A percentile compares a stretch with the other conserved stretches of the same genome.
phyloP scores from a whole-genome alignment of 2,888 invertebrate genomes.

The Pseudococcus longispinus region DNA sequence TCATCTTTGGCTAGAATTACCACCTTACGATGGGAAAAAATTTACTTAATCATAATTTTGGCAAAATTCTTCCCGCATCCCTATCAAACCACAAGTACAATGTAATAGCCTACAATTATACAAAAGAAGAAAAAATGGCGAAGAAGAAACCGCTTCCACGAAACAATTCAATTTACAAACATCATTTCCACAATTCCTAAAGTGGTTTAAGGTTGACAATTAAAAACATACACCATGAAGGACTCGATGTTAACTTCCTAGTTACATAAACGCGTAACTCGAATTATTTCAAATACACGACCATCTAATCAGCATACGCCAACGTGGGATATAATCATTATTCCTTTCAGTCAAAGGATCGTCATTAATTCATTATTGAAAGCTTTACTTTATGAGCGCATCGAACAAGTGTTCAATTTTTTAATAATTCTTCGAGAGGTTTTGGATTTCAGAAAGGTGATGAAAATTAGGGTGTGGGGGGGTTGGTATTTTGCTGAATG shows the following conservation, averaged over 20 bases:
- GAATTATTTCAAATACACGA: conserved; percentile 27
- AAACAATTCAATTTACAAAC: conserved; percentile 32
- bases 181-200: conserved; percentile 32
- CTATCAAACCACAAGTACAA: not conserved
- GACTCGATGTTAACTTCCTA: conserved; percentile 25
- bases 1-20: not conserved
- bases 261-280: conserved; percentile 29
- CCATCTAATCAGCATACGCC: conserved; percentile 11
- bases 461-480: no score
- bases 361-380: not conserved
- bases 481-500: no score
- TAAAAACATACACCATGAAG: conserved; percentile 34
- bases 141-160: conserved; percentile 14
- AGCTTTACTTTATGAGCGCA: not conserved
- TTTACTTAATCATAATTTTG: not conserved
- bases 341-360: not conserved
- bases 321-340: not conserved
- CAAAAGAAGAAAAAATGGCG: not conserved
- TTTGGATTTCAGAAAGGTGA: no score
- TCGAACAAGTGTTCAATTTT: no score
- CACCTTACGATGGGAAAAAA: not conserved
- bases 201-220: conserved; percentile 39
- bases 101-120: conserved; percentile 27
- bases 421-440: no score
- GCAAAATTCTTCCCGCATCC: not conserved